Evolutionary conservation across 2,113 vertebrate species (phyloP).

Genomic region (Trogon surrucura): DNA sequence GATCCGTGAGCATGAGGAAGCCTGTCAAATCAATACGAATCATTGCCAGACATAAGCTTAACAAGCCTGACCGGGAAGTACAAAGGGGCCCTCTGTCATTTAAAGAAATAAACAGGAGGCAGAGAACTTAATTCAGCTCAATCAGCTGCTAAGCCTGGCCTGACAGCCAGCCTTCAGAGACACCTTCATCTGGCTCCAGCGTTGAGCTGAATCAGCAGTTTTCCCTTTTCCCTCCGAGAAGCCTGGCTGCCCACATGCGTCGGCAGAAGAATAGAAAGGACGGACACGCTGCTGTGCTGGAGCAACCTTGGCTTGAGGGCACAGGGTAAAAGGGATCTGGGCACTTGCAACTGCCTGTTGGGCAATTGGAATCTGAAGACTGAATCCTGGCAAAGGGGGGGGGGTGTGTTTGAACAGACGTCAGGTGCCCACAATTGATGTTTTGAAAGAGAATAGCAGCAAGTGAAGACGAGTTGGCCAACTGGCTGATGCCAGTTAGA

Average conservation of each 20-base stretch:
- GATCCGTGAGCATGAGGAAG: not conserved
- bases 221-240: not conserved
- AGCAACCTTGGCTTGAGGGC: not conserved
- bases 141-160: slow-evolving; percentile 19
- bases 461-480: not conserved
- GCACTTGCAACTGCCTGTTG: not conserved
- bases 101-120: slow-evolving; percentile 26
- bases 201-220: not conserved
- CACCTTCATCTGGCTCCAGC: not conserved
- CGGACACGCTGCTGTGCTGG: accelerated
- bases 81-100: not conserved
- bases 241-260: accelerated
- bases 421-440: not conserved
- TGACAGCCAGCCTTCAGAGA: not conserved
- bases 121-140: slow-evolving; percentile 23
- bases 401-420: not conserved
- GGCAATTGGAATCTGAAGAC: not conserved
- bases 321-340: accelerated
- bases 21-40: slow-evolving; percentile 23
- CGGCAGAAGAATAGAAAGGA: not conserved
- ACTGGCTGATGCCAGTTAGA: not conserved
- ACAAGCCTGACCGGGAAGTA: slow-evolving; percentile 22
- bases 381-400: not conserved
- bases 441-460: not conserved
- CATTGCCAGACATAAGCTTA: slow-evolving; percentile 7